Conservation (phyloP, 53 echinoderm and acorn worm genomes). For the Zoroaster sp. region DNA sequence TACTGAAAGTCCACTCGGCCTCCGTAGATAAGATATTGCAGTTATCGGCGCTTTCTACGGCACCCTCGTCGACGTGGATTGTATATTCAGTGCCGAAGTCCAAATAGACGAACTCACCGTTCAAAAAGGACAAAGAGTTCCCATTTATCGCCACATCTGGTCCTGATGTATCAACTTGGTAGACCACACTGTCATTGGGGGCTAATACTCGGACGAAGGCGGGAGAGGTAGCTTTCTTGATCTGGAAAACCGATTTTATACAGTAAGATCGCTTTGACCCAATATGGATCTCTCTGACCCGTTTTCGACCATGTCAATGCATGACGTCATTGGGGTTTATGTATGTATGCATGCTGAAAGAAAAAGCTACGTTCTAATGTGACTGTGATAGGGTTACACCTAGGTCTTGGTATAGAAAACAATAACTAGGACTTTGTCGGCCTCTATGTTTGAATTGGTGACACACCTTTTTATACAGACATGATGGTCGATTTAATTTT, state of each 20-base stretch:
- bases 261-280: too few relatives aligned
- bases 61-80: conserved; percentile 2
- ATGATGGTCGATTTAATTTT: neutral
- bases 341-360: too few relatives aligned
- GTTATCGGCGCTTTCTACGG: conserved; percentile 5
- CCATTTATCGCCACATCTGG: neutral
- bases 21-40: neutral
- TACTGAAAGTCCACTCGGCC: conserved; percentile 1
- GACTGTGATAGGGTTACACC: too few relatives aligned
- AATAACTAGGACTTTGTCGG: too few relatives aligned
- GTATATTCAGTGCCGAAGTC: neutral
- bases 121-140: neutral
- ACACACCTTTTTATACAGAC: too few relatives aligned
- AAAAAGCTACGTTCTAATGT: neutral
- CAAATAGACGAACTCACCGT: neutral
- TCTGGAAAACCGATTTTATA: neutral
- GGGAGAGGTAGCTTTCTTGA: neutral
- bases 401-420: neutral
- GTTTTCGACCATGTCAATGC: too few relatives aligned
- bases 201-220: neutral
- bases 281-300: too few relatives aligned
- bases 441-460: too few relatives aligned
- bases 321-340: too few relatives aligned
- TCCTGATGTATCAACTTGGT: neutral
- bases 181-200: neutral